phyloP scores from a whole-genome alignment of 2,797 vertebrate genomes.

The Tragopan temminckii region DNA sequence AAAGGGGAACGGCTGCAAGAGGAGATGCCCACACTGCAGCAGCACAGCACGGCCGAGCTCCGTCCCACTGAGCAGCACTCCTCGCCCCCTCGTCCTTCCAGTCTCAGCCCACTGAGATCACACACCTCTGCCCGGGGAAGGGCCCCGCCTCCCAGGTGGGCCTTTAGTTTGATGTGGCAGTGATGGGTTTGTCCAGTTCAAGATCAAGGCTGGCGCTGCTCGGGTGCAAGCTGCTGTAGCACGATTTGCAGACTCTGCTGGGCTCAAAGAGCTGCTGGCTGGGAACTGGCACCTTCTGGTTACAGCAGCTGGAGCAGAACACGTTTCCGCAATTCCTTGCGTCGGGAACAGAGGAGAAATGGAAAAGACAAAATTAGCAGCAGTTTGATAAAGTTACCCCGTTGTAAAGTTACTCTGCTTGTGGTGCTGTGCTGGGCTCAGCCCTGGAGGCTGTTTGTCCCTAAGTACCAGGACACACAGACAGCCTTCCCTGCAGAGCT shows the following conservation, averaged over 20 bases:
- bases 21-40: slow-evolving; percentile 64
- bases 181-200: slow-evolving; percentile 94
- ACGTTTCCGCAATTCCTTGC: slow-evolving; percentile 98
- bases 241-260: slow-evolving; percentile 93
- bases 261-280: slow-evolving; percentile 98
- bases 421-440: neutral
- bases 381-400: neutral
- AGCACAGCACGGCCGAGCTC: slow-evolving; percentile 32
- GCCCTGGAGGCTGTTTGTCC: neutral
- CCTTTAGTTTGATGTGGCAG: slow-evolving; percentile 92
- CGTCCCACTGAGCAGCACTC: neutral
- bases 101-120: slow-evolving; percentile 44
- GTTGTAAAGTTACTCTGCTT: neutral
- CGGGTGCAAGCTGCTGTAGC: slow-evolving; percentile 91
- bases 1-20: slow-evolving; percentile 27
- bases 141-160: neutral
- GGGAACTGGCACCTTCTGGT: slow-evolving; percentile 98
- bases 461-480: neutral
- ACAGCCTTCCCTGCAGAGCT: neutral
- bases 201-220: slow-evolving; percentile 84
- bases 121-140: slow-evolving; percentile 1
- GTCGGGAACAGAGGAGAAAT: slow-evolving; percentile 46
- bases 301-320: slow-evolving; percentile 97
- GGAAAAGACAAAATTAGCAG: neutral
- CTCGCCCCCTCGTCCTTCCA: neutral